Evolutionary conservation across 2,113 vertebrate species (phyloP), one percentile per base, ranked within the genome.

Genomic region (Tauraco erythrolophus): DNA sequence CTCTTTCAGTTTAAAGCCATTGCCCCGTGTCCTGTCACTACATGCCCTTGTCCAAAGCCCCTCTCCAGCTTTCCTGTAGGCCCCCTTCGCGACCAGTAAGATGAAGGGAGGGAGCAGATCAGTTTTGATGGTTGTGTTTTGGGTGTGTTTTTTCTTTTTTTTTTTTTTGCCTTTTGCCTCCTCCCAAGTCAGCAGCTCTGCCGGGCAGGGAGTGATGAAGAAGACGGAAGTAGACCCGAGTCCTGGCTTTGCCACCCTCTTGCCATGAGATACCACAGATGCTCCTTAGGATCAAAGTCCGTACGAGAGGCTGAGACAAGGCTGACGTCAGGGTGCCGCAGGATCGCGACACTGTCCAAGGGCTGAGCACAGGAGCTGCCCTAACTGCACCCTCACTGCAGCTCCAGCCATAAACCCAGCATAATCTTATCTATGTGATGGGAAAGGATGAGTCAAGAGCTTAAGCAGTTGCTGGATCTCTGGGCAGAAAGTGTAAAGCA

Each of bases 351-450:
- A 51, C 50, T 39, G 24, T 50, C 41, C 72, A 28, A 43, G 91
- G 39, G 48, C 60, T 85, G 61, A 53, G 60, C 54, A 23, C 65
- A 39, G 39, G 77, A 41, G n/a, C 54, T 60, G 66, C 72, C 66
- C 61, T 11, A 48, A 31, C 39, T 1, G 0, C 15, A 11, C 19
- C 2, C 3, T 11, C 53, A 77, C 53, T 14, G 23, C 6, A 53
- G 62, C 80, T 70, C 45, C 51, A 50, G 48, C 7, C 46, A 56
- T 43, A 43, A 79, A 90, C 64, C 25, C 24, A 79, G 61, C 70
- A 75, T 65, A 48, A 54, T 45, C 50, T 62, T 30, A 58, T 58
- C 76, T 50, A 35, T 18, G 50, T 7, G n/a, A 92, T 7, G 43
- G 70, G 39, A 78, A 86, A 68, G 56, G 58, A 78, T 53, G 82